These are phyloP conservation scores for Horisme vitalbata DNA, from an alignment of 2,888 invertebrate genomes.

Conservation along the genomic window DNA sequence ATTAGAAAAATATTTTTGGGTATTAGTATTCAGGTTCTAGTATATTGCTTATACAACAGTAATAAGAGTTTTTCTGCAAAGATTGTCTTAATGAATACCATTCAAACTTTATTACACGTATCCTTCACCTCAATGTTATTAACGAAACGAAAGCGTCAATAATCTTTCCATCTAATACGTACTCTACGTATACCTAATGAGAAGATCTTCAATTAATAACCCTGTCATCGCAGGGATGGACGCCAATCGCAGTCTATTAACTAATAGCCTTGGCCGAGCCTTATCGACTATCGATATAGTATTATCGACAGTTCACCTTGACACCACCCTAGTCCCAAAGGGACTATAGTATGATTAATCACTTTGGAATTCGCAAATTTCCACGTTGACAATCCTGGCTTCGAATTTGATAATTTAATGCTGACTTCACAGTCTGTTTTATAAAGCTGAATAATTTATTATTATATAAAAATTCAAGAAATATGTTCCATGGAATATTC, in stretches of 20 bases:
- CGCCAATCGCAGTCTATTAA: slow-evolving; percentile 39
- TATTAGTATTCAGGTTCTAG: too few species aligned
- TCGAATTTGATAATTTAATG: slow-evolving; percentile 44
- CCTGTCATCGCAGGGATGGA: slow-evolving; percentile 37
- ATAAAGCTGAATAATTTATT: slow-evolving; percentile 26
- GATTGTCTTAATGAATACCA: too few species aligned
- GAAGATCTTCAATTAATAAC: slow-evolving; percentile 40
- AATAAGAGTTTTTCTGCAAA: too few species aligned
- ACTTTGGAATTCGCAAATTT: slow-evolving; percentile 47
- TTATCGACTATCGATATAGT: slow-evolving; percentile 22
- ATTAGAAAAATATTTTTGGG: too few species aligned
- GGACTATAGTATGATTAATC: slow-evolving; percentile 53
- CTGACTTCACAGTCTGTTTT: slow-evolving; percentile 38
- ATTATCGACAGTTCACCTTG: slow-evolving; percentile 24
- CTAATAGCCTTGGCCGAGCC: slow-evolving; percentile 39
- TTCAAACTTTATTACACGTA: slow-evolving; percentile 1
- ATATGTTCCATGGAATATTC: too few species aligned
- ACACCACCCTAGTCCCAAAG: slow-evolving; percentile 28
- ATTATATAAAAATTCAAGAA: too few species aligned
- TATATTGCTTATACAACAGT: too few species aligned
- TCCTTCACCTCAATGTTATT: slow-evolving; percentile 1
- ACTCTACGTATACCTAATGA: slow-evolving; percentile 28
- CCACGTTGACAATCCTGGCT: slow-evolving; percentile 43
- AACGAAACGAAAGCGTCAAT: slow-evolving; percentile 14
- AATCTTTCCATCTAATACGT: not conserved